A percentile compares a stretch with the other conserved stretches of the same genome.
phyloP scores from a whole-genome alignment of 1,140 invertebrate species.

The Cydia splendana region DNA sequence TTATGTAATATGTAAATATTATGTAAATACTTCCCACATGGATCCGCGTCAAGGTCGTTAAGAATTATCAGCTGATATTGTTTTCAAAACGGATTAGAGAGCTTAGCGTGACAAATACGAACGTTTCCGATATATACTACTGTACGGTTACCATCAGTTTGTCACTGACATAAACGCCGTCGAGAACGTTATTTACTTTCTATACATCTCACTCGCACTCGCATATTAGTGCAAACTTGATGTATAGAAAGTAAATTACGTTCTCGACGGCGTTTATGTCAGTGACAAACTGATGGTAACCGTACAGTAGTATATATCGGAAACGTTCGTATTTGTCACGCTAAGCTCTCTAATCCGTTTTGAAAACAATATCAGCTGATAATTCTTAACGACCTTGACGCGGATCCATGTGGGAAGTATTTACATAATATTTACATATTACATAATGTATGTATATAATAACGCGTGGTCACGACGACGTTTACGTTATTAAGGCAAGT shows the following conservation, averaged over 20 bases:
- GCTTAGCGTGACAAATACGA: too few relatives aligned
- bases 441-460: not conserved
- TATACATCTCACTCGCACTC: too few relatives aligned
- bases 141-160: too few relatives aligned
- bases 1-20: slow-evolving; percentile 22
- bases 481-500: not conserved
- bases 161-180: too few relatives aligned
- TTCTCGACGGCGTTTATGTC: too few relatives aligned
- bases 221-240: too few relatives aligned
- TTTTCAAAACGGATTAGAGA: not conserved
- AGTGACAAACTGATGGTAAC: too few relatives aligned
- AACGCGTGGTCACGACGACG: not conserved
- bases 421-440: slow-evolving; percentile 20
- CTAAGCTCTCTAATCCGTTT: not conserved
- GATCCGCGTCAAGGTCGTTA: not conserved
- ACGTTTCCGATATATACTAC: too few relatives aligned
- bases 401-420: not conserved
- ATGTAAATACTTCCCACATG: not conserved
- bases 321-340: too few relatives aligned
- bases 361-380: not conserved
- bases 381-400: not conserved
- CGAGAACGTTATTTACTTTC: too few relatives aligned
- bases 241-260: too few relatives aligned
- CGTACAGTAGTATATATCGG: too few relatives aligned
- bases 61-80: not conserved